Evolutionary conservation across 1,140 invertebrate species (phyloP), one percentile per base, ranked within the genome.

Genomic region (Drosophila pseudoananassae): DNA sequence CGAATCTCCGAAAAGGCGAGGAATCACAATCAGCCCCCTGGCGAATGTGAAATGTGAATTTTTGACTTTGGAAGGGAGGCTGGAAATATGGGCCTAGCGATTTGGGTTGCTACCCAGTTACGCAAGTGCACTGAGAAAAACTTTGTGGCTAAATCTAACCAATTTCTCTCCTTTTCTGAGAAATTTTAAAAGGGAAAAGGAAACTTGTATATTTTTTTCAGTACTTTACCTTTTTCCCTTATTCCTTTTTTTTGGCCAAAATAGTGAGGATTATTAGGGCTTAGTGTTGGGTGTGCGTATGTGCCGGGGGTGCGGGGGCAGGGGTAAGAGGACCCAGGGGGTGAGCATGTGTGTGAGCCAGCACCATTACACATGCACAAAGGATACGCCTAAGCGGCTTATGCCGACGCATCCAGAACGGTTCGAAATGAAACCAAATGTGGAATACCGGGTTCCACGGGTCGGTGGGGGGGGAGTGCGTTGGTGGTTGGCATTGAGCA

Each of bases 361-460:
- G 75, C 83, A 78, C 83, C 78, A 88, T 88, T 88, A 88, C 78
- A 83, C 84, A 88, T 82, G 76, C 83, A 85, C 81, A 88, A 88
- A 88, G 84, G 83, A 88, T 88, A 88, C 78, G 76, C 66, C 50
- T 88, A 85, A 85, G 82, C 82, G 49, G 82, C 82, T 85, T 85
- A 85, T 70, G 38, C 55, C 58, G 43, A 72, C 76, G 76, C 72
- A 76, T 59, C 72, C 51, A 53, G 64, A 53, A 69, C 50, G 65
- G 40, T 71, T 76, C 74, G 60, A 64, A 77, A 72, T 72, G 60
- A 66, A 64, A 74, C 47, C 54, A 36, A 64, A 80, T 52, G 63
- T 45, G 65, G 52, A 17, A 23, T 29, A n/a, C 23, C 27, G 7
- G 31, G 10, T 1, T 27, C 6, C 25, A 27, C 6, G 15, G 12